phyloP scores from a whole-genome alignment of 2,888 invertebrate species.

The Apotomis turbidana region DNA sequence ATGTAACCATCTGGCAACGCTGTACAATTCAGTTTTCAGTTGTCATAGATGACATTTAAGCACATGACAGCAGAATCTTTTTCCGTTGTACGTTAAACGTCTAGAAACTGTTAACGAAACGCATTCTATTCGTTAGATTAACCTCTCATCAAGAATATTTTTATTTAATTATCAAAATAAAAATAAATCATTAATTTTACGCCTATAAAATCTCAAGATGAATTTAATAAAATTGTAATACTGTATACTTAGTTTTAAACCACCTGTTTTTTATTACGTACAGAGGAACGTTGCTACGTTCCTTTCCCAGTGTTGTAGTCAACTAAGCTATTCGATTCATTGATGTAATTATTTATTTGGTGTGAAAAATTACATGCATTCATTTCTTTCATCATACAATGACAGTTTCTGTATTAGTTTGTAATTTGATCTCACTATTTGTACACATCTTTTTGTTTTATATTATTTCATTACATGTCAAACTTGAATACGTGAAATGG shows the following conservation, averaged over 20 bases:
- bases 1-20: too few relatives aligned
- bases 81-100: constrained; percentile 3
- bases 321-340: not conserved
- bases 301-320: not conserved
- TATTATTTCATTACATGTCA: constrained; percentile 7
- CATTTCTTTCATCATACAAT: too few relatives aligned
- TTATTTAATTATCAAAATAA: too few relatives aligned
- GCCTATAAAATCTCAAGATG: too few relatives aligned
- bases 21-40: not conserved
- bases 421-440: too few relatives aligned
- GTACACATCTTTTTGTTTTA: not conserved
- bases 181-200: too few relatives aligned
- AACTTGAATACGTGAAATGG: constrained; percentile 23
- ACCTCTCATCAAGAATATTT: too few relatives aligned
- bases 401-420: too few relatives aligned
- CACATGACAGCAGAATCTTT: not conserved
- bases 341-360: too few relatives aligned
- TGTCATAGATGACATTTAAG: constrained; percentile 14
- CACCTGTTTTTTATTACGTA: not conserved
- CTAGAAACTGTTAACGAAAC: not conserved
- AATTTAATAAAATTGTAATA: not conserved
- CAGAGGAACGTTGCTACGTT: not conserved
- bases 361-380: too few relatives aligned
- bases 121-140: too few relatives aligned
- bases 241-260: not conserved